Percentiles rank a stretch among this genome's conserved stretches.
Conservation (phyloP, 2,888 invertebrate species). For the Endomychus coccineus region DNA sequence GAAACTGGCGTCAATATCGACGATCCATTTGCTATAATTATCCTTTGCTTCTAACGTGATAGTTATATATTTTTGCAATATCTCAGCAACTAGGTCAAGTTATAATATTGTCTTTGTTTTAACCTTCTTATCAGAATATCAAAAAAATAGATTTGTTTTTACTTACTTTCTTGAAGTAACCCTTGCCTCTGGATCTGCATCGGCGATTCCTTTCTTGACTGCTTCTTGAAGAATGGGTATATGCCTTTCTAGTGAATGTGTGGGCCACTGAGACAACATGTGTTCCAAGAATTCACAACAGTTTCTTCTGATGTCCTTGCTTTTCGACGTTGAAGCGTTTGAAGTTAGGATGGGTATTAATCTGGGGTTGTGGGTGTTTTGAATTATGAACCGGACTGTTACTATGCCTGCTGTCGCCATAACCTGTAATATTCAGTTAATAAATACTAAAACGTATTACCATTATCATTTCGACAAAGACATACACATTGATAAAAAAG, state of each 20-base stretch:
- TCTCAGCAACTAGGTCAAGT: too few relatives aligned
- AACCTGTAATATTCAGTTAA: slow-evolving; percentile 49
- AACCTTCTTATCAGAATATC: too few relatives aligned
- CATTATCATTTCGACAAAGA: too few relatives aligned
- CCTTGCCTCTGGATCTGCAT: slow-evolving; percentile 89
- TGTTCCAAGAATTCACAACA: slow-evolving; percentile 77
- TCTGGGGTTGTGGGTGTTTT: slow-evolving; percentile 72
- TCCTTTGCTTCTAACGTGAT: too few relatives aligned
- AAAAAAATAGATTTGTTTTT: too few relatives aligned
- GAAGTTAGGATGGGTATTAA: slow-evolving; percentile 72
- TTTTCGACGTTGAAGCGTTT: slow-evolving; percentile 73
- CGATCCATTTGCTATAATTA: too few relatives aligned
- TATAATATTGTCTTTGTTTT: too few relatives aligned
- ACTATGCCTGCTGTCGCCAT: slow-evolving; percentile 85
- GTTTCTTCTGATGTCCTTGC: slow-evolving; percentile 79
- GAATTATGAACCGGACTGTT: slow-evolving; percentile 81
- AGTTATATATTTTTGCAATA: too few relatives aligned
- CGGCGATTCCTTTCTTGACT: slow-evolving; percentile 78
- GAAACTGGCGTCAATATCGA: too few relatives aligned
- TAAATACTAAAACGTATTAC: too few relatives aligned
- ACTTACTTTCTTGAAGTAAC: slow-evolving; percentile 71
- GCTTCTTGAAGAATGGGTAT: slow-evolving; percentile 71
- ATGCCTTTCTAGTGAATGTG: slow-evolving; percentile 74
- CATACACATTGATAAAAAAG: too few relatives aligned
- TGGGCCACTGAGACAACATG: slow-evolving; percentile 82